Percentiles rank a stretch among this genome's conserved stretches.
phyloP scores from a whole-genome alignment of 2,113 vertebrate species.

The Microcebus ravelobensis region DNA sequence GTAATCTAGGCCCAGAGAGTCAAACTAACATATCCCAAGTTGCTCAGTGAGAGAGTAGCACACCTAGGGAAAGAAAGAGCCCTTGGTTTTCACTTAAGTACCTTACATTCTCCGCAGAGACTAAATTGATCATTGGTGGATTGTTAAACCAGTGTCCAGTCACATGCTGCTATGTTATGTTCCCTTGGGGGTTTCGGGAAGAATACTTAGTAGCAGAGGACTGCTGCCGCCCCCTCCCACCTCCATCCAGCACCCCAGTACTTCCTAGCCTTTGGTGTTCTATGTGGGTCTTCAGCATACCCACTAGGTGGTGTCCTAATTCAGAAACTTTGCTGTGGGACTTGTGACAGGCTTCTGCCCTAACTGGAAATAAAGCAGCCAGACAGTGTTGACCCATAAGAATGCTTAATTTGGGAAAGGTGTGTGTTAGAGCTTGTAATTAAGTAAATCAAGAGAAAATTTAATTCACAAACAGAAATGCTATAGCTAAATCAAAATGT shows the following conservation, averaged over 20 bases:
- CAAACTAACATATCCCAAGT: background rate
- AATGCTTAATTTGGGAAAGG: background rate
- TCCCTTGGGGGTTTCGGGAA: background rate
- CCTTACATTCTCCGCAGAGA: background rate
- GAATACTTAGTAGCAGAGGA: background rate
- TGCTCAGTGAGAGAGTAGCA: background rate
- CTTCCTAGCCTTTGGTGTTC: background rate
- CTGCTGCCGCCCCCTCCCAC: too few species aligned
- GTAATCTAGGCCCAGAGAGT: background rate
- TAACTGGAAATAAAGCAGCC: background rate
- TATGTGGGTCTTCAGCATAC: background rate
- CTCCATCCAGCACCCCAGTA: background rate
- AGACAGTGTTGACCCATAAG: background rate
- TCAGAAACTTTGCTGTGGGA: background rate
- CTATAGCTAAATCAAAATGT: background rate
- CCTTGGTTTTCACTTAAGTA: background rate
- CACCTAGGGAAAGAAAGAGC: background rate
- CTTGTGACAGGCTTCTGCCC: background rate
- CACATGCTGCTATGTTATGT: background rate
- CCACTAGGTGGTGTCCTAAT: constrained; percentile 41
- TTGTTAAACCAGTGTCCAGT: background rate
- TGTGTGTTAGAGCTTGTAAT: background rate
- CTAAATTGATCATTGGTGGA: background rate
- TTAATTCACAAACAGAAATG: background rate
- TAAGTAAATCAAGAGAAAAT: background rate